Evolutionary conservation across 1,140 invertebrate genomes (phyloP).

Genomic region (Maniola jurtina): DNA sequence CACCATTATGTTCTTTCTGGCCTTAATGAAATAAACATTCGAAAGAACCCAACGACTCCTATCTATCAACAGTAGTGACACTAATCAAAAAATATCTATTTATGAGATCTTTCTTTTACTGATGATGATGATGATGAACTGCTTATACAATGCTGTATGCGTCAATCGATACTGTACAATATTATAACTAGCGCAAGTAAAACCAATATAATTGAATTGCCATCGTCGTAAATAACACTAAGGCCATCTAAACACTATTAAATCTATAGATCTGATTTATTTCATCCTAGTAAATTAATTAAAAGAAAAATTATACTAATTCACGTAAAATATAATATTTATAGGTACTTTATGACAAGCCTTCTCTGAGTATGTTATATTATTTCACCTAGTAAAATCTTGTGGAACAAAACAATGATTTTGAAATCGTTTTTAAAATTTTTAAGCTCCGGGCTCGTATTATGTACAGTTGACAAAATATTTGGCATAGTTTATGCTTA

Average conservation of each 20-base stretch:
- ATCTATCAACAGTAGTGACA: neutral
- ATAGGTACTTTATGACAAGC: slow-evolving; percentile 7
- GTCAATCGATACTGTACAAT: neutral
- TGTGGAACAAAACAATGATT: slow-evolving; percentile 13
- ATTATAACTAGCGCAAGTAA: neutral
- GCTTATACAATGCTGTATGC: neutral
- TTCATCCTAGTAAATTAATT: neutral
- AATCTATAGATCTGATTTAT: neutral
- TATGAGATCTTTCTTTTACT: slow-evolving; percentile 25
- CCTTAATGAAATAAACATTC: neutral
- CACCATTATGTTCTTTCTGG: too few relatives aligned
- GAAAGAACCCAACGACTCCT: neutral
- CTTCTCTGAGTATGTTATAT: slow-evolving; percentile 5
- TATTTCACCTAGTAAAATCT: neutral
- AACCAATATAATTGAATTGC: neutral
- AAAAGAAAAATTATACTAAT: slow-evolving; percentile 19
- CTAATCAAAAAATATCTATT: slow-evolving; percentile 13
- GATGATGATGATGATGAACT: neutral
- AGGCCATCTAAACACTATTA: neutral
- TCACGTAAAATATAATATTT: slow-evolving; percentile 9
- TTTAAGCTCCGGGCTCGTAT: slow-evolving; percentile 24
- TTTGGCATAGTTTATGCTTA: slow-evolving; percentile 29
- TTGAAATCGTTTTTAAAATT: slow-evolving; percentile 16
- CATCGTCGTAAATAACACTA: neutral
- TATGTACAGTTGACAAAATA: slow-evolving; percentile 32